phyloP scores from a whole-genome alignment of 2,113 vertebrate genomes.

The human (Homo sapiens) region GRCh38 chr17:64334001-64334500 shows the following conservation, averaged over 20 bases:
- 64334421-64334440: neutral
- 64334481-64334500: too few species aligned
- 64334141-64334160: neutral
- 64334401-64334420: neutral
- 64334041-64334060: neutral
- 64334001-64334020: neutral
- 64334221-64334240: too few species aligned
- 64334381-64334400: slow-evolving; percentile 55
- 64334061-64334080: neutral
- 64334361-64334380: slow-evolving; percentile 41
- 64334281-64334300: neutral
- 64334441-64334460: neutral
- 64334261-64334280: neutral
- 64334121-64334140: neutral
- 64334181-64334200: neutral
- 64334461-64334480: neutral
- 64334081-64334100: neutral
- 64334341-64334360: slow-evolving; percentile 33
- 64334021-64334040: neutral
- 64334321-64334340: slow-evolving; percentile 8
- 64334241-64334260: neutral
- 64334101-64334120: neutral
- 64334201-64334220: too few species aligned
- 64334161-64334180: neutral
- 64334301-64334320: slow-evolving; percentile 58